These are phyloP conservation scores for Pelodytes ibericus DNA, from an alignment of 2,797 vertebrate genomes.

Conservation along the genomic window DNA sequence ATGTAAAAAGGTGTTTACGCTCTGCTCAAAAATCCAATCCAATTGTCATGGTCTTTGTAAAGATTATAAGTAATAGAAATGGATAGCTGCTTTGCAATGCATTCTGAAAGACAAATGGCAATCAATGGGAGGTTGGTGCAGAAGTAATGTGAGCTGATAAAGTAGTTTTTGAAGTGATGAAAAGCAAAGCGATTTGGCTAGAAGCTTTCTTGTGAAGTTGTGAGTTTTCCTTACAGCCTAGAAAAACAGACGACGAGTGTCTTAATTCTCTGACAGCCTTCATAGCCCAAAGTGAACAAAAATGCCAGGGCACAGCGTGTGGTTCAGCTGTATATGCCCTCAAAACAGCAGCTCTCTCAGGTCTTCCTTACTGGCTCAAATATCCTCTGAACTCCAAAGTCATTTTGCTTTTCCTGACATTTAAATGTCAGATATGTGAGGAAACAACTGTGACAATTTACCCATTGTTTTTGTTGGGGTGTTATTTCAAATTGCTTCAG, in stretches of 20 bases:
- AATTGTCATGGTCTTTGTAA: too few species aligned
- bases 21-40: too few species aligned
- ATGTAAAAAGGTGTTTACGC: too few species aligned
- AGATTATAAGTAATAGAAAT: too few species aligned
- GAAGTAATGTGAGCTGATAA: constrained; percentile 43
- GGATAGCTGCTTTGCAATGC: constrained; percentile 11
- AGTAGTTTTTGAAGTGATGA: constrained; percentile 36
- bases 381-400: constrained; percentile 27
- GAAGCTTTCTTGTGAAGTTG: constrained; percentile 30
- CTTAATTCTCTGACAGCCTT: constrained; percentile 48
- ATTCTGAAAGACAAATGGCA: constrained; percentile 28
- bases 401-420: constrained; percentile 30
- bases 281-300: constrained; percentile 25
- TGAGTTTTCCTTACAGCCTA: constrained; percentile 42
- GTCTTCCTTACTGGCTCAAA: constrained; percentile 19
- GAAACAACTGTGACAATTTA: constrained; percentile 15
- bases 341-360: constrained; percentile 19
- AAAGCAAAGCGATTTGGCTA: constrained; percentile 47
- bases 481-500: not conserved
- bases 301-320: constrained; percentile 32
- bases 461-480: not conserved
- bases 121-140: constrained; percentile 10
- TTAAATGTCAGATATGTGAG: constrained; percentile 44
- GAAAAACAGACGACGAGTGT: constrained; percentile 45
- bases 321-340: constrained; percentile 34